Percentiles rank a stretch among this genome's conserved stretches.
These are phyloP conservation scores for Mesopsocus fuscifrons DNA, from an alignment of 2,888 invertebrate genomes.

Conservation along the genomic window DNA sequence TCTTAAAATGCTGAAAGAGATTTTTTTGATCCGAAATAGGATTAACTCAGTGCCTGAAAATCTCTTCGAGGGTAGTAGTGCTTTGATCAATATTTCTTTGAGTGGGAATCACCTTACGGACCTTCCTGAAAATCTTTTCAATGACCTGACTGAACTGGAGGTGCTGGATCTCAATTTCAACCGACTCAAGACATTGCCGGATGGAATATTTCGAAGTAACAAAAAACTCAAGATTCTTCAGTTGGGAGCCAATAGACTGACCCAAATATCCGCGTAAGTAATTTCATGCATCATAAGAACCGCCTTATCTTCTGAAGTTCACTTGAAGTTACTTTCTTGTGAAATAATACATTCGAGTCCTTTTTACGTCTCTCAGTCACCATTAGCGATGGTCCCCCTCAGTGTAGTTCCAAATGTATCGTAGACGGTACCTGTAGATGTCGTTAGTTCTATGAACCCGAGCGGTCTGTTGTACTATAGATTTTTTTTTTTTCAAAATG, in stretches of 20 bases:
- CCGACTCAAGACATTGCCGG: constrained; percentile 34
- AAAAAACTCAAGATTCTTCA: constrained; percentile 35
- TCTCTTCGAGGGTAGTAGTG: constrained; percentile 37
- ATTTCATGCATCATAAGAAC: constrained; percentile 14
- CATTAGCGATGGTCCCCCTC: not conserved
- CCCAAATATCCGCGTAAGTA: constrained; percentile 36
- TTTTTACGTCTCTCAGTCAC: not conserved
- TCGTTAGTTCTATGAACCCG: too few species aligned
- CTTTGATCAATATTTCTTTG: constrained; percentile 38
- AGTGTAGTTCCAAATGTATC: too few species aligned
- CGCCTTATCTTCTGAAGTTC: not conserved
- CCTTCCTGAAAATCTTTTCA: constrained; percentile 41
- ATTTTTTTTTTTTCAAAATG: too few species aligned
- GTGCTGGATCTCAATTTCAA: constrained; percentile 47
- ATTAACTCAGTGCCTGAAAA: constrained; percentile 37
- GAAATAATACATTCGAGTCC: not conserved
- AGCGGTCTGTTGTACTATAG: too few species aligned
- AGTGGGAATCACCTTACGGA: constrained; percentile 31
- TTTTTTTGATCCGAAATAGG: constrained; percentile 37
- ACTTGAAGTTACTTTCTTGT: too few species aligned
- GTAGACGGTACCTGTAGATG: too few species aligned
- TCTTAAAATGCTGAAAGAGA: constrained; percentile 32
- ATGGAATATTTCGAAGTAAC: constrained; percentile 31
- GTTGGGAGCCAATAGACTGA: constrained; percentile 42
- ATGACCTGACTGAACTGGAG: constrained; percentile 37